These are phyloP conservation scores for Brachionus paranguensis DNA, from an alignment of 1,140 invertebrate species.

Conservation along the genomic window DNA sequence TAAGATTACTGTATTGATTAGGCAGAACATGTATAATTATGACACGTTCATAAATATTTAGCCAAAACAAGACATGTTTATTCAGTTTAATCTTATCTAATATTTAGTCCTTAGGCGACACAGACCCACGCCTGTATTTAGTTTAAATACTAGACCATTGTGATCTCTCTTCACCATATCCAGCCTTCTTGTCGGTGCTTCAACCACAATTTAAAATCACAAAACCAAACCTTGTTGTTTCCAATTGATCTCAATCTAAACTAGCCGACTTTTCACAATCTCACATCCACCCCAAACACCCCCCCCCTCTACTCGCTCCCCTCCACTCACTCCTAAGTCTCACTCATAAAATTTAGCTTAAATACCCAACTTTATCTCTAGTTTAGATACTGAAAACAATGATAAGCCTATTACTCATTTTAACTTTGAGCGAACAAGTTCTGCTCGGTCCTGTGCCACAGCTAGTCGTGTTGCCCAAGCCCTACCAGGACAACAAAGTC, in stretches of 20 bases:
- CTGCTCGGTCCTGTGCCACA: background rate
- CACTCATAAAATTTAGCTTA: background rate
- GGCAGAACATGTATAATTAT: background rate
- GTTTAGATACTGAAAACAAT: background rate
- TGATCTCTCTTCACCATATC: background rate
- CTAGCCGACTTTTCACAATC: background rate
- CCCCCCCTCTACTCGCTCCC: background rate
- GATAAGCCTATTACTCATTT: constrained; percentile 9
- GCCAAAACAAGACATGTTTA: background rate
- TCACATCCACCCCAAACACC: background rate
- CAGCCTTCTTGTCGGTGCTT: background rate
- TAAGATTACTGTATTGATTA: background rate
- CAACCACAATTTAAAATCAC: background rate
- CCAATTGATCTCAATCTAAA: background rate
- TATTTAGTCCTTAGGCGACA: background rate
- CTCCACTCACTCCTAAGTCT: background rate
- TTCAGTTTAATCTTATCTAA: background rate
- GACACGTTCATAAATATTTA: background rate
- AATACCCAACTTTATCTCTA: background rate
- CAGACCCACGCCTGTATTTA: background rate
- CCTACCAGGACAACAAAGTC: background rate
- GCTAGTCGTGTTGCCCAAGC: background rate
- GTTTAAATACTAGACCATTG: background rate
- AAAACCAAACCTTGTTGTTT: background rate
- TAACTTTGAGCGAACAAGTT: background rate